Evolutionary conservation across 2,797 vertebrate species (phyloP).

Genomic region (Simalia tracyae): DNA sequence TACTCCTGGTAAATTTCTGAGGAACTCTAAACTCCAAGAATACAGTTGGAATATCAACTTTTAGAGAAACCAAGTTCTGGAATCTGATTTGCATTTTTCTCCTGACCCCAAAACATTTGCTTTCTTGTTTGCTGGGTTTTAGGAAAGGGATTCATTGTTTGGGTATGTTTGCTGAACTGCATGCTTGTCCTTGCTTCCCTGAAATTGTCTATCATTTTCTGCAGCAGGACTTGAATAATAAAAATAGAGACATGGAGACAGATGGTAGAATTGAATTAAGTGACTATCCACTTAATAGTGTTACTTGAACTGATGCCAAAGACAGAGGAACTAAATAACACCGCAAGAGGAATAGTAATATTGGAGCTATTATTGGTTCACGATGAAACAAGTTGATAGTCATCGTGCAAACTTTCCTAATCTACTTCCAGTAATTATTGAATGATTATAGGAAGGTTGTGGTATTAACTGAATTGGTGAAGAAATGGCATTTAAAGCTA

Average conservation of each 20-base stretch:
- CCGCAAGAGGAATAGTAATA: constrained; percentile 13
- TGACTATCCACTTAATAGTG: constrained; percentile 35
- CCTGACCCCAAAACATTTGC: constrained; percentile 30
- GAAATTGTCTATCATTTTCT: neutral
- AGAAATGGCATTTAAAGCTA: neutral
- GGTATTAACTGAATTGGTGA: neutral
- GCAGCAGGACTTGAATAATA: constrained; percentile 41
- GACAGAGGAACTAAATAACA: neutral
- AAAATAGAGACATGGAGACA: constrained; percentile 51
- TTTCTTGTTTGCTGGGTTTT: constrained; percentile 4
- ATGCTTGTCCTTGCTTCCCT: constrained; percentile 19
- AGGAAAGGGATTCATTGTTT: neutral
- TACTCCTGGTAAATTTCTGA: neutral
- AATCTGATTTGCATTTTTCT: neutral
- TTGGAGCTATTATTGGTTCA: neutral
- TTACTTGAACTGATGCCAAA: constrained; percentile 42
- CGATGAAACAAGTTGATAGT: constrained; percentile 24
- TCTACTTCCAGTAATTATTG: neutral
- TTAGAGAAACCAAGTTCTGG: neutral
- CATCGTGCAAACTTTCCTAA: neutral
- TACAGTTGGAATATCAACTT: neutral
- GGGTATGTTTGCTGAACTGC: constrained; percentile 16
- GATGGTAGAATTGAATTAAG: constrained; percentile 57
- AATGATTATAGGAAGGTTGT: neutral
- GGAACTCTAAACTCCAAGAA: neutral